These are phyloP conservation scores for Priocnemis perturbator DNA, from an alignment of 2,888 invertebrate genomes.

Conservation along the genomic window DNA sequence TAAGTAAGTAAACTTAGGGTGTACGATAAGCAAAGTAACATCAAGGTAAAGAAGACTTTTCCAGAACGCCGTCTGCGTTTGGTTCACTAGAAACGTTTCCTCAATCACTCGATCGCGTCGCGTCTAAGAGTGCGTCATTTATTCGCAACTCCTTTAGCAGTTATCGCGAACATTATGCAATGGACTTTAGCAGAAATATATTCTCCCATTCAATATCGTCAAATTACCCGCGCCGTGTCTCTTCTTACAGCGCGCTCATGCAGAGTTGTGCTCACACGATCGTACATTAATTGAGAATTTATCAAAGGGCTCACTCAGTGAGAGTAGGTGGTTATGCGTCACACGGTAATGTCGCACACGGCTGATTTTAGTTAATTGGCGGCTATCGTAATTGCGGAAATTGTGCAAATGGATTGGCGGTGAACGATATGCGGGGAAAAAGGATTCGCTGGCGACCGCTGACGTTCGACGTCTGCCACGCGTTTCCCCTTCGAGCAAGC, in stretches of 20 bases:
- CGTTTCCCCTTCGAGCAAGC: not conserved
- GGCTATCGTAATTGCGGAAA: constrained; percentile 46
- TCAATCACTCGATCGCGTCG: too few species aligned
- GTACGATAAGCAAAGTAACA: too few species aligned
- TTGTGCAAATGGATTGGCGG: constrained; percentile 51
- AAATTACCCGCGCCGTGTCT: not conserved
- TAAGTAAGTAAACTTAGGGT: too few species aligned
- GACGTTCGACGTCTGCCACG: not conserved
- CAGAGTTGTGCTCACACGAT: not conserved
- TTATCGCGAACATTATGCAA: too few species aligned
- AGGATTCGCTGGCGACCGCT: not conserved
- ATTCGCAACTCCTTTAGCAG: too few species aligned
- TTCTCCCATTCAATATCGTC: too few species aligned
- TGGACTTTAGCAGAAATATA: too few species aligned
- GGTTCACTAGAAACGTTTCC: too few species aligned
- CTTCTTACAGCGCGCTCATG: not conserved
- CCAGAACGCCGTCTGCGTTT: too few species aligned
- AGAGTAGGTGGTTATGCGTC: constrained; percentile 32
- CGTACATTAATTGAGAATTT: constrained; percentile 30
- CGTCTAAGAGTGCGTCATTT: too few species aligned
- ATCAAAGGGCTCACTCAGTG: constrained; percentile 42
- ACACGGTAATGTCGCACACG: constrained; percentile 25
- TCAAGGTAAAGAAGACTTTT: too few species aligned
- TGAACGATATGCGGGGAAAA: constrained; percentile 3
- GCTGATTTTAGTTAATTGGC: constrained; percentile 55